Conservation (phyloP, 2,888 invertebrate genomes). For the Falcaria lacertinaria region DNA sequence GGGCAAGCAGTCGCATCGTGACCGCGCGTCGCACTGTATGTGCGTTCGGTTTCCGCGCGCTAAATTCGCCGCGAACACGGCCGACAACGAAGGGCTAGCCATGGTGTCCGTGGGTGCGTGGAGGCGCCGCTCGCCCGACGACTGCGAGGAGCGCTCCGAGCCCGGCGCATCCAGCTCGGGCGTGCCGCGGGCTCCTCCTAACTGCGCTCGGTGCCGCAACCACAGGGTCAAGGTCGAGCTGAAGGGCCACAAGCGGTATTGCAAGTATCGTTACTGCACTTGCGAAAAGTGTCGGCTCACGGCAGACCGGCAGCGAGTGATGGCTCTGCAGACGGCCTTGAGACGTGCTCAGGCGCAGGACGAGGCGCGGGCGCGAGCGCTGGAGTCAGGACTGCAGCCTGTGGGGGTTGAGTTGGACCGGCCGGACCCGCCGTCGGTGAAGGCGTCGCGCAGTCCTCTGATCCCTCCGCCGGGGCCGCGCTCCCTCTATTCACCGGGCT, state of each 20-base stretch:
- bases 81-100: conserved; percentile 38
- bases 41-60: conserved; percentile 60
- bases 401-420: conserved; percentile 67
- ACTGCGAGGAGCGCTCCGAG: conserved; percentile 71
- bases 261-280: conserved; percentile 89
- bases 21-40: conserved; percentile 58
- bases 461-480: conserved; percentile 52
- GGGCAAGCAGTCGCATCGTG: conserved; percentile 65
- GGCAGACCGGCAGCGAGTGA: conserved; percentile 91
- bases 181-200: conserved; percentile 90
- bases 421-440: conserved; percentile 66
- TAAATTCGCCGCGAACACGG: conserved; percentile 58
- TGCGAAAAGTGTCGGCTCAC: conserved; percentile 94
- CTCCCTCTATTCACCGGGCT: conserved; percentile 60
- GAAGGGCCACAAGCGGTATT: conserved; percentile 96
- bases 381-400: conserved; percentile 59
- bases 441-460: conserved; percentile 63
- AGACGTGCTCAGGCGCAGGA: conserved; percentile 92
- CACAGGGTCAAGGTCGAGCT: conserved; percentile 93
- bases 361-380: conserved; percentile 81
- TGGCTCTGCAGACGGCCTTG: conserved; percentile 93
- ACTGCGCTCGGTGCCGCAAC: conserved; percentile 95
- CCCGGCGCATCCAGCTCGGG: conserved; percentile 77
- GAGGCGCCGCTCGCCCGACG: conserved; percentile 71
- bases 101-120: conserved; percentile 74